These are phyloP conservation scores for Cettia cetti DNA, from an alignment of 2,113 vertebrate species.

Conservation along the genomic window DNA sequence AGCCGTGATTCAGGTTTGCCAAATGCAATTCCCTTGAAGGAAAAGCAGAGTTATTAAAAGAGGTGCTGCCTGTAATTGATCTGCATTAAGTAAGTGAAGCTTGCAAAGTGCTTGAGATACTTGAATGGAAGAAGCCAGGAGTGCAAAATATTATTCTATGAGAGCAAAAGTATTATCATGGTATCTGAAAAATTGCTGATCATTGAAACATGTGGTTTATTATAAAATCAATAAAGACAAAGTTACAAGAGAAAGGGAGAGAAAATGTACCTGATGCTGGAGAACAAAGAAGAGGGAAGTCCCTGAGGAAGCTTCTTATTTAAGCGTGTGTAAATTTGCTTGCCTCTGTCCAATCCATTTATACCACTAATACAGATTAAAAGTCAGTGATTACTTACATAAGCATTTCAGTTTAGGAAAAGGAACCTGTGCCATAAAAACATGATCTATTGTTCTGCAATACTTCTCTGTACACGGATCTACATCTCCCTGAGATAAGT, in stretches of 20 bases:
- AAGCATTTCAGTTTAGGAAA: conserved; percentile 33
- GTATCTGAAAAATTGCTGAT: conserved; percentile 64
- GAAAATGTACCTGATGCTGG: conserved; percentile 28
- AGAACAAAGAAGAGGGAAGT: conserved; percentile 57
- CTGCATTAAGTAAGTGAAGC: conserved; percentile 39
- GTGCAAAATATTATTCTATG: conserved; percentile 56
- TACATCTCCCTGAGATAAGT: not conserved
- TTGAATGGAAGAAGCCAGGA: conserved; percentile 23
- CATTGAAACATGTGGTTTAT: conserved; percentile 59
- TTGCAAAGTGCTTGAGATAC: conserved; percentile 41
- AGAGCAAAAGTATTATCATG: conserved; percentile 54
- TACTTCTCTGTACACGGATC: not conserved
- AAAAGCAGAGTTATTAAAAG: conserved; percentile 57
- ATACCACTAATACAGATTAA: conserved; percentile 55
- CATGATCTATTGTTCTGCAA: not conserved
- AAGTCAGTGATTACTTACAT: conserved; percentile 49
- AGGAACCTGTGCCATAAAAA: not conserved
- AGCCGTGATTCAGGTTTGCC: conserved; percentile 2
- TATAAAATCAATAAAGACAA: conserved; percentile 71
- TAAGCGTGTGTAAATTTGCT: conserved; percentile 45
- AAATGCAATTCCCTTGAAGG: conserved; percentile 37
- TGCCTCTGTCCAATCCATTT: conserved; percentile 38
- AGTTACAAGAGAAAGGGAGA: conserved; percentile 49
- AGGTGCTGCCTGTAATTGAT: conserved; percentile 52
- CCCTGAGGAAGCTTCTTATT: conserved; percentile 47